These are phyloP conservation scores for Phalacrocorax brasilianus DNA, from an alignment of 2,113 vertebrate genomes.

Conservation along the genomic window DNA sequence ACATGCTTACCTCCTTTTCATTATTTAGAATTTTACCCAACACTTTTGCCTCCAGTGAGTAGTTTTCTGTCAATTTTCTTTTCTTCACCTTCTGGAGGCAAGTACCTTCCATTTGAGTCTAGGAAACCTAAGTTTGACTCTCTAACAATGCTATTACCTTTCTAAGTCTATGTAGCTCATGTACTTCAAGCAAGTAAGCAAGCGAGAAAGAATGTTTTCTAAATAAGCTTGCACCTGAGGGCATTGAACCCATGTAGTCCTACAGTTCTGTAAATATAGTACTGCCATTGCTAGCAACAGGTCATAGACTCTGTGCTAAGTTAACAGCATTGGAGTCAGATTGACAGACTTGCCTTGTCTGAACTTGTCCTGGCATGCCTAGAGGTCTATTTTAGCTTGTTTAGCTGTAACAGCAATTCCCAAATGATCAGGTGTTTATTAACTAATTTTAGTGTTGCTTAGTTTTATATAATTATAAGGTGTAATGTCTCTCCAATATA, in stretches of 20 bases:
- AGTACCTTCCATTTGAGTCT: background rate
- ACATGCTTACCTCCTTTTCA: background rate
- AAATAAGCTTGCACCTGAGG: background rate
- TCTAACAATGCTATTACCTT: background rate
- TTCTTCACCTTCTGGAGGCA: background rate
- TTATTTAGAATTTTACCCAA: background rate
- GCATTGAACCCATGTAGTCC: background rate
- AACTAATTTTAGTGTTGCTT: background rate
- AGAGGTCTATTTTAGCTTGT: background rate
- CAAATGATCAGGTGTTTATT: background rate
- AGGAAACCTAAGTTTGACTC: background rate
- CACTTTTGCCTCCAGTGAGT: background rate
- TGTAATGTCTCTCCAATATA: background rate
- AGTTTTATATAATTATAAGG: background rate
- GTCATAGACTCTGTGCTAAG: background rate
- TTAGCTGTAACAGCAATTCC: background rate
- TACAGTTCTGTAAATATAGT: background rate
- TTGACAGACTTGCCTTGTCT: background rate
- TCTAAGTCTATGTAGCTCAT: background rate
- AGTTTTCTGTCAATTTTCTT: background rate
- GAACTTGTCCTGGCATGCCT: background rate
- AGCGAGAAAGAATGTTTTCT: background rate
- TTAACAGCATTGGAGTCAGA: background rate
- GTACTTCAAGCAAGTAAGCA: background rate
- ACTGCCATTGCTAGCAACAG: background rate